Conservation (phyloP, 2,888 invertebrate genomes). For the Cryptocheilus praepositus region DNA sequence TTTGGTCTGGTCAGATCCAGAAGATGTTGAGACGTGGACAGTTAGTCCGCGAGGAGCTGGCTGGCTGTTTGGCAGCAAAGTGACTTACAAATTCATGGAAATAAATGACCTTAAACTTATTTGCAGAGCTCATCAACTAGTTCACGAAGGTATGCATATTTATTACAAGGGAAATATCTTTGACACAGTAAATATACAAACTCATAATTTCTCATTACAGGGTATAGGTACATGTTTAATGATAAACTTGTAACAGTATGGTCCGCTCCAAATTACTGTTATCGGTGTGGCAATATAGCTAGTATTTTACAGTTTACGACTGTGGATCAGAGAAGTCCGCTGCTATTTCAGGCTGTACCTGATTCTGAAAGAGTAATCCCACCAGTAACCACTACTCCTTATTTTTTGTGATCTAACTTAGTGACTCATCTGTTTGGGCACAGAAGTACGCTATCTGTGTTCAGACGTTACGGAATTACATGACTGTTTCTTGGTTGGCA, state of each 20-base stretch:
- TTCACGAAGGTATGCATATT: conserved; percentile 90
- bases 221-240: conserved; percentile 98
- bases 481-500: conserved; percentile 52
- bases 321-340: conserved; percentile 85
- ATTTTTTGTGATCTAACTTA: conserved; percentile 87
- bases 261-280: conserved; percentile 99
- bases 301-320: conserved; percentile 94
- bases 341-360: conserved; percentile 96
- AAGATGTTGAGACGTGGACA: conserved; percentile 95
- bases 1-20: conserved; percentile 99
- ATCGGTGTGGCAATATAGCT: conserved; percentile 98
- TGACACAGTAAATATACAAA: neutral
- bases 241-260: conserved; percentile 98
- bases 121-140: conserved; percentile 98
- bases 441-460: conserved; percentile 56
- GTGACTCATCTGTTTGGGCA: conserved; percentile 60
- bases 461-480: conserved; percentile 56
- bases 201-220: conserved; percentile 75
- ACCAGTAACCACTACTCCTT: conserved; percentile 93
- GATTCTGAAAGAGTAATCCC: conserved; percentile 96
- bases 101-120: conserved; percentile 95
- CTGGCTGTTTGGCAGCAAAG: conserved; percentile 96
- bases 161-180: neutral
- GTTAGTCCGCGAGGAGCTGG: conserved; percentile 98
- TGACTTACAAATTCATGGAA: conserved; percentile 95